Conservation (phyloP, 2,797 vertebrate species). For the Macroramphosus scolopax region DNA sequence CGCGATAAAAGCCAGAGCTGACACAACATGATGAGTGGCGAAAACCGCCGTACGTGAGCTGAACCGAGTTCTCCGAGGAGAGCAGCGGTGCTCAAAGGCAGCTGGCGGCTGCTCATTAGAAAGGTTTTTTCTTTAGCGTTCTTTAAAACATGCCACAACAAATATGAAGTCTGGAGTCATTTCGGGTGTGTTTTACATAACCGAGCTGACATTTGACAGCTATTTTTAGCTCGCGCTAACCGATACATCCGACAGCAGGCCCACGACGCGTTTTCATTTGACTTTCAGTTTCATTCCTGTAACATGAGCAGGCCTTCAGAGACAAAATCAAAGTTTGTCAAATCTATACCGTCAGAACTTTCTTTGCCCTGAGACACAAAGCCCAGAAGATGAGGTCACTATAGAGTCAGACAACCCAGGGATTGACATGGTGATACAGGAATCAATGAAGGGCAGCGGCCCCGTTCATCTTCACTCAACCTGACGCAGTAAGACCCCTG, state of each 20-base stretch:
- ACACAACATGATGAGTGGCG: constrained; percentile 16
- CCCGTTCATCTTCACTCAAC: constrained; percentile 42
- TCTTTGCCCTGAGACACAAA: constrained; percentile 14
- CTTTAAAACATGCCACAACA: too few relatives aligned
- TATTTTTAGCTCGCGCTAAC: neutral
- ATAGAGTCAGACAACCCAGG: constrained; percentile 14
- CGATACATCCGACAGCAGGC: too few relatives aligned
- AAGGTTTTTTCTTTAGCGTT: neutral
- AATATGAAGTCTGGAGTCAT: neutral
- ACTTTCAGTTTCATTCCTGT: neutral
- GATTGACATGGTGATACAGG: constrained; percentile 45
- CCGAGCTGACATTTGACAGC: neutral
- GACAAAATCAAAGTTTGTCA: neutral
- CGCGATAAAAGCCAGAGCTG: constrained; percentile 20
- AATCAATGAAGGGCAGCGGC: constrained; percentile 55
- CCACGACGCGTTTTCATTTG: neutral
- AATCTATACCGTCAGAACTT: constrained; percentile 6
- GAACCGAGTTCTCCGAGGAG: constrained; percentile 5
- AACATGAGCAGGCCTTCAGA: neutral
- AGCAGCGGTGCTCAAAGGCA: constrained; percentile 7
- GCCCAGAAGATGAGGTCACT: neutral
- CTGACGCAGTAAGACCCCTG: constrained; percentile 25
- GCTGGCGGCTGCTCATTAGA: constrained; percentile 14
- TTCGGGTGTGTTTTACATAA: neutral
- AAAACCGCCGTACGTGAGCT: constrained; percentile 9